Conservation (phyloP, 2,888 invertebrate species). For the Parapristionchus giblindavisi region DNA sequence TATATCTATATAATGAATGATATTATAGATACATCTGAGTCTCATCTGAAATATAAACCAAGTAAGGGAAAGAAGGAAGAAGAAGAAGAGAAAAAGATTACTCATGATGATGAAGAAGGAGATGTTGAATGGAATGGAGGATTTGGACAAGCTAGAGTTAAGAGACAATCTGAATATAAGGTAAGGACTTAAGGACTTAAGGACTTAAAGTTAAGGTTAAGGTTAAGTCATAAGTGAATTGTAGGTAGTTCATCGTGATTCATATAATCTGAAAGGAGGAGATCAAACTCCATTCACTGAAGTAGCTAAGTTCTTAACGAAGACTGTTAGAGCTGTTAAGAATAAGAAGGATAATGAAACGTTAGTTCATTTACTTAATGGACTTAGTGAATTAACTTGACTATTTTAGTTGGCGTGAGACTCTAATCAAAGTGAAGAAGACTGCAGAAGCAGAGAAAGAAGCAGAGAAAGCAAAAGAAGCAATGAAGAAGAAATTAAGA, state of each 20-base stretch:
- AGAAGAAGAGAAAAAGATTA: conserved; percentile 18
- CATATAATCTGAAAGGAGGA: conserved; percentile 45
- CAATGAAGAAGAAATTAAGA: conserved; percentile 44
- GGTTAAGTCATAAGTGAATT: background rate
- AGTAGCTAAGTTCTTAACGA: conserved; percentile 52
- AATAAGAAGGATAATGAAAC: conserved; percentile 48
- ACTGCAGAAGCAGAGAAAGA: conserved; percentile 49
- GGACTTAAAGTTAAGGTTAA: background rate
- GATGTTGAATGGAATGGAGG: conserved; percentile 53
- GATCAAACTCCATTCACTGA: conserved; percentile 49
- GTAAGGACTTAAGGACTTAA: background rate
- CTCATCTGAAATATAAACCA: conserved; percentile 40
- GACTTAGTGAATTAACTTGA: background rate
- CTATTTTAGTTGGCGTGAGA: conserved; percentile 49
- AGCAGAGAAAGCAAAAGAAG: conserved; percentile 47
- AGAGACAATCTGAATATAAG: conserved; percentile 41
- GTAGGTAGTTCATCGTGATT: conserved; percentile 41
- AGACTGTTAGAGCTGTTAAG: conserved; percentile 52
- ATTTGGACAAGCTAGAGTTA: conserved; percentile 52
- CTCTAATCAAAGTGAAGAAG: conserved; percentile 48
- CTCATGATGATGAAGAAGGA: conserved; percentile 40
- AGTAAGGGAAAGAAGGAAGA: conserved; percentile 39
- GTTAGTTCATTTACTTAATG: background rate
- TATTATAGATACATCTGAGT: conserved; percentile 35
- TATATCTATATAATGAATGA: background rate